Conservation (phyloP, 2,113 vertebrate genomes). For the Pantherophis guttatus region DNA sequence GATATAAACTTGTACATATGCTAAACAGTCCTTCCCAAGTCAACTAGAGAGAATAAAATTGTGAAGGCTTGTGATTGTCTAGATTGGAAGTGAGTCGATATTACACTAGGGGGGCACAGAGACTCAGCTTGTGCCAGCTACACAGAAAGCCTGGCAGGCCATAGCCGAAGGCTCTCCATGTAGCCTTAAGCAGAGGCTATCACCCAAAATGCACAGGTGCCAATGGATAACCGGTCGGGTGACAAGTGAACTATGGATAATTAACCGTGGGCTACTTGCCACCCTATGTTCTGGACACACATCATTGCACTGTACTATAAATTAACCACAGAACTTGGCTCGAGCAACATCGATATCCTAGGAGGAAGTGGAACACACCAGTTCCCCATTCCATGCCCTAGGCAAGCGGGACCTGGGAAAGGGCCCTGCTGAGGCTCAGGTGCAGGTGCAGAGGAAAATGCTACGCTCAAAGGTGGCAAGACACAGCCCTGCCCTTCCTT, state of each 20-base stretch:
- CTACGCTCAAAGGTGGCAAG: neutral
- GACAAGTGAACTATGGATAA: neutral
- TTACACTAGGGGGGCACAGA: neutral
- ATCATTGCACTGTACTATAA: neutral
- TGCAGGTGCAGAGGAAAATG: too few species aligned
- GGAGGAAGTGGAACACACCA: neutral
- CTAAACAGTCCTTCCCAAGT: constrained; percentile 72
- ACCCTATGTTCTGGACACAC: neutral
- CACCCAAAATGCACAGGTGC: neutral
- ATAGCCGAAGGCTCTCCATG: too few species aligned
- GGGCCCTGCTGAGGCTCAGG: too few species aligned
- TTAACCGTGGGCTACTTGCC: neutral
- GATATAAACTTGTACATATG: constrained; percentile 74
- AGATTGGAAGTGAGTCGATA: neutral
- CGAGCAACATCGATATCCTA: neutral
- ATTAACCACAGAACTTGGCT: neutral
- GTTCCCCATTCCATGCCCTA: neutral
- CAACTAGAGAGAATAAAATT: constrained; percentile 65
- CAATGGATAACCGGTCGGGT: too few species aligned
- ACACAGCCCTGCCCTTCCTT: neutral
- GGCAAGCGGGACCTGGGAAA: neutral
- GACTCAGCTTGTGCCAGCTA: neutral
- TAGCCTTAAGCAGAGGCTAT: neutral
- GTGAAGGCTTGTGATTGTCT: constrained; percentile 27
- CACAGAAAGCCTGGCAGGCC: neutral